Percentiles rank a stretch among this genome's conserved stretches.
Evolutionary conservation across 2,113 vertebrate species (phyloP).

Genomic region (Neogobius melanostomus): DNA sequence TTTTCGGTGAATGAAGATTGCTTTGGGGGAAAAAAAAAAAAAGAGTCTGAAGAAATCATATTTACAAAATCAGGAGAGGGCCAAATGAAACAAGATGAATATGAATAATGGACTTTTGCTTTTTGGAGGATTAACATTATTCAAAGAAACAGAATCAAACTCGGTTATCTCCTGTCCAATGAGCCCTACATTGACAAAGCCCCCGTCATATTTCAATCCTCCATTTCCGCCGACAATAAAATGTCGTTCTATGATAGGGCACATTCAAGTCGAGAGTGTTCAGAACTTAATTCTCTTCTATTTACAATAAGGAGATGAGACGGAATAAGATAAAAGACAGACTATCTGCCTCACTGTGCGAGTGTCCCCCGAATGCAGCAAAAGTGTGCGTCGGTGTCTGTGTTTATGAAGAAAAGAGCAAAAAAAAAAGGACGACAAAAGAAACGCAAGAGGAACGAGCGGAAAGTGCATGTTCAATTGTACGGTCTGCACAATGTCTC

Average conservation of each 20-base stretch:
- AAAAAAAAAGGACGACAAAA: constrained; percentile 47
- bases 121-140: constrained; percentile 74
- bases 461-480: constrained; percentile 60
- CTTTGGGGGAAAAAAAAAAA: constrained; percentile 42
- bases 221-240: constrained; percentile 74
- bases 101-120: constrained; percentile 70
- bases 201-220: constrained; percentile 70
- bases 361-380: constrained; percentile 57
- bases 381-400: constrained; percentile 43
- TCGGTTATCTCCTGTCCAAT: constrained; percentile 76
- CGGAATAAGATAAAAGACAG: constrained; percentile 72
- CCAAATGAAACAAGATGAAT: constrained; percentile 75
- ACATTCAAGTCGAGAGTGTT: constrained; percentile 68
- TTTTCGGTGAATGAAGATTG: constrained; percentile 75
- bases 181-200: constrained; percentile 64
- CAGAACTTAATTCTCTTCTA: constrained; percentile 78
- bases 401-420: constrained; percentile 43
- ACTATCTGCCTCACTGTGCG: constrained; percentile 63
- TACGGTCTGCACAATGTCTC: constrained; percentile 60
- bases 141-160: constrained; percentile 76
- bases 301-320: constrained; percentile 77
- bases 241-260: constrained; percentile 68
- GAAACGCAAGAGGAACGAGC: constrained; percentile 51
- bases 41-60: constrained; percentile 69
- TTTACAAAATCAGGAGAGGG: constrained; percentile 77